Conservation (phyloP, 2,888 invertebrate genomes). For the Acleris cristana region DNA sequence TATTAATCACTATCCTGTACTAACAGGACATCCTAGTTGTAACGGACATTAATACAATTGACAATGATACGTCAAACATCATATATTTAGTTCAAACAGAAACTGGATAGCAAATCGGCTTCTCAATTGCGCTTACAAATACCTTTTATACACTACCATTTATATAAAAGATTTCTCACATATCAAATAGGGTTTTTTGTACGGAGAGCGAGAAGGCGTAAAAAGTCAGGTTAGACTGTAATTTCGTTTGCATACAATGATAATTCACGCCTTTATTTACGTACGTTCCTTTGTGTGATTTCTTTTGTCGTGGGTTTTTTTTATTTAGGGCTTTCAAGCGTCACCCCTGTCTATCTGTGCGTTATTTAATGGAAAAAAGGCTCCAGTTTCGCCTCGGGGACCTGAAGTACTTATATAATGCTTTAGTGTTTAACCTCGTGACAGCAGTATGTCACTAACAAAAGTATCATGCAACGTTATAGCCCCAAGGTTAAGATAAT, state of each 20-base stretch:
- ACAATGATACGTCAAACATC: too few relatives aligned
- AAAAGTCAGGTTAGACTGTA: conserved; percentile 3
- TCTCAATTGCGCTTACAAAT: neutral
- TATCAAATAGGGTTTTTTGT: neutral
- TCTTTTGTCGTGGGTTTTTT: conserved; percentile 8
- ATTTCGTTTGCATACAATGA: conserved; percentile 18
- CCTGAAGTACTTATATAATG: neutral
- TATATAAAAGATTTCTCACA: neutral
- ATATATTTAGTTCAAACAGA: too few relatives aligned
- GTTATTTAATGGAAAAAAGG: neutral
- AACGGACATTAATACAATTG: too few relatives aligned
- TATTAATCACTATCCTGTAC: too few relatives aligned
- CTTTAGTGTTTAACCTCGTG: neutral
- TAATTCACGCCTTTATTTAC: conserved; percentile 10
- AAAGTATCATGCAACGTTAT: too few relatives aligned
- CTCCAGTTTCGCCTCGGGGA: conserved; percentile 6
- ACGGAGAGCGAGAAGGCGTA: neutral
- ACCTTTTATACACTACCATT: neutral
- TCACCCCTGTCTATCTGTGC: conserved; percentile 10
- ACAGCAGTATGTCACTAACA: too few relatives aligned
- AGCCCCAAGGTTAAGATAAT: too few relatives aligned
- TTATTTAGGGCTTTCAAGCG: neutral
- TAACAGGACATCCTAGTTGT: too few relatives aligned
- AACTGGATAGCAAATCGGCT: neutral
- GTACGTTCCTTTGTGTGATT: conserved; percentile 4